A percentile compares a stretch with the other conserved stretches of the same genome.
Conservation (phyloP, 2,113 vertebrate genomes). For the Kobus ellipsiprymnus region DNA sequence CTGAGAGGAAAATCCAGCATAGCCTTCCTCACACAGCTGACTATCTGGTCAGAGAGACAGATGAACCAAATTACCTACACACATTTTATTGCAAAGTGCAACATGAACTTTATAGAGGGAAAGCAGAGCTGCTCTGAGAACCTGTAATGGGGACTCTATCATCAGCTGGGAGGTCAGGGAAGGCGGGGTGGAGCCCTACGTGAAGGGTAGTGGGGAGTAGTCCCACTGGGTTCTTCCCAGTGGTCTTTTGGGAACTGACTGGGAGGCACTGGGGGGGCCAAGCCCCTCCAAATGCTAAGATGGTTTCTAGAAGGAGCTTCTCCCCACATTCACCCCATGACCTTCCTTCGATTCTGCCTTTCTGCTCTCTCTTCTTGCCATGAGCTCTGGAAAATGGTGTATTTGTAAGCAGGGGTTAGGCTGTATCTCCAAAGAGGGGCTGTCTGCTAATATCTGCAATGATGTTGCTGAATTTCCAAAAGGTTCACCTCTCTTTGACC, state of each 20-base stretch:
- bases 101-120: background rate
- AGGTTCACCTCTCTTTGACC: background rate
- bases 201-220: fast-evolving
- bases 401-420: background rate
- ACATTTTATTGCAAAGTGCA: background rate
- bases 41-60: fast-evolving
- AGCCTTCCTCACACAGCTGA: background rate
- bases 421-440: background rate
- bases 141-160: no score
- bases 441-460: background rate
- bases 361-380: background rate
- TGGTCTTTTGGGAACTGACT: background rate
- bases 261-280: background rate
- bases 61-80: background rate
- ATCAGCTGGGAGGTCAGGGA: background rate
- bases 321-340: fast-evolving
- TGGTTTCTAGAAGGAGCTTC: background rate
- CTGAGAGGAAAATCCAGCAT: background rate
- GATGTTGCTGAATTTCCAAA: background rate
- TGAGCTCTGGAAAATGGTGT: background rate
- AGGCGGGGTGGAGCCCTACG: background rate
- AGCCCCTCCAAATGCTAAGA: background rate
- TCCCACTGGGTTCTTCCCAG: background rate
- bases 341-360: background rate
- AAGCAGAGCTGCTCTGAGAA: background rate